Evolutionary conservation across 2,113 vertebrate genomes (phyloP).

Genomic region (Capra hircus): DNA sequence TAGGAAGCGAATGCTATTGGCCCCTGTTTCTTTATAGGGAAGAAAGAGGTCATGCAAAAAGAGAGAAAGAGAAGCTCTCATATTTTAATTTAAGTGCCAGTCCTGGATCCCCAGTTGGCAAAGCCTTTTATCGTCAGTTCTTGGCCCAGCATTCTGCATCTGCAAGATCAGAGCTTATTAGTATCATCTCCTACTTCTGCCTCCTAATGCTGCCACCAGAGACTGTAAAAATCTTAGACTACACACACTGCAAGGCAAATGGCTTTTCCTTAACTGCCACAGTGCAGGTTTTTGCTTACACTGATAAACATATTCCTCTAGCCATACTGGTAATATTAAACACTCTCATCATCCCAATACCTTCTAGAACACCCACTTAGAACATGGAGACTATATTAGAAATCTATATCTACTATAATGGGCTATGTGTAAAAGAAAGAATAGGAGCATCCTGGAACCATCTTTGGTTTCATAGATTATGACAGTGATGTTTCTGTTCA

Average conservation of each 20-base stretch:
- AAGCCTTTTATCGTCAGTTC: slow-evolving; percentile 14
- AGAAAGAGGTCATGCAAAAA: not conserved
- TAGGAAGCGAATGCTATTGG: not conserved
- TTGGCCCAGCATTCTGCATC: slow-evolving; percentile 18
- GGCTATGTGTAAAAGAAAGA: not conserved
- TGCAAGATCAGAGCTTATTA: slow-evolving; percentile 58
- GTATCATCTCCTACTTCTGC: slow-evolving; percentile 9
- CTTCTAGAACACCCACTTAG: not conserved
- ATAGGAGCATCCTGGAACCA: not conserved
- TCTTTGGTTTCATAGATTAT: not conserved
- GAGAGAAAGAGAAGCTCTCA: not conserved
- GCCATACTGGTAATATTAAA: not conserved
- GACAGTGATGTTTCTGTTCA: slow-evolving; percentile 5
- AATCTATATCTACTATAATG: not conserved
- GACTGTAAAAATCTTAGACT: not conserved
- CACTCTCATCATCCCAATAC: not conserved
- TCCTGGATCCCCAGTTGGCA: not conserved
- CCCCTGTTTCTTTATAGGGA: not conserved
- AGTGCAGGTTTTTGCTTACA: not conserved
- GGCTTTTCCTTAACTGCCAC: not conserved
- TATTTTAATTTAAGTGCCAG: not conserved
- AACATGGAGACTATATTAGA: not conserved
- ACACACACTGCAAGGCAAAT: not conserved
- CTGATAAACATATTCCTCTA: not conserved
- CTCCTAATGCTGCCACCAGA: not conserved